These are phyloP conservation scores for Pogonomyrmex barbatus DNA, from an alignment of 1,140 invertebrate genomes.

Conservation along the genomic window DNA sequence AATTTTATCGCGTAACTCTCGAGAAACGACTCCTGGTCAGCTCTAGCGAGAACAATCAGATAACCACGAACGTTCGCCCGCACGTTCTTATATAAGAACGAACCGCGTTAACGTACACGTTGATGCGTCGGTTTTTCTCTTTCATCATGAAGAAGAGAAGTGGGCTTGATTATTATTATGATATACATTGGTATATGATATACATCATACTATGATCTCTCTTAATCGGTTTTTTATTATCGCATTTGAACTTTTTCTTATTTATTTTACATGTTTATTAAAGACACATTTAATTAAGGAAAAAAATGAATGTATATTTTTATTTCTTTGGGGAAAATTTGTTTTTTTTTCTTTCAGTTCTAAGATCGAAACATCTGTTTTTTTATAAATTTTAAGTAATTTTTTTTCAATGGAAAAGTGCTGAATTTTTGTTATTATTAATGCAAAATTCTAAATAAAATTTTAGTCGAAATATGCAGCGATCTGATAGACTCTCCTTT, in stretches of 20 bases:
- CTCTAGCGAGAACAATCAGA: conserved; percentile 69
- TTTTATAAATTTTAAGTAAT: no score
- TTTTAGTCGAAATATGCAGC: no score
- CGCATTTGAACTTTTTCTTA: background rate
- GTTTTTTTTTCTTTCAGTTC: no score
- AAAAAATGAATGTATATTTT: background rate
- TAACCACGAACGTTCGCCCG: conserved; percentile 70
- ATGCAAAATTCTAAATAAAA: no score
- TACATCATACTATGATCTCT: background rate
- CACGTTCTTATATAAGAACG: conserved; percentile 67
- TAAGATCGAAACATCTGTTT: no score
- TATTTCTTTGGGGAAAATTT: background rate
- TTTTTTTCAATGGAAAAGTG: no score
- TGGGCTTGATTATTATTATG: background rate
- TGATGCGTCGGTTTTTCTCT: conserved; percentile 51
- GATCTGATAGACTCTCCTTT: no score
- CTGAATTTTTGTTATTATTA: no score
- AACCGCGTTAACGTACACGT: conserved; percentile 33
- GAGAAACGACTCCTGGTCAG: conserved; percentile 67
- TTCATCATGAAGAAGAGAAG: conserved; percentile 13
- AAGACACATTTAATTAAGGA: background rate
- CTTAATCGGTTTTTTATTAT: background rate
- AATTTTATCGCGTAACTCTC: conserved; percentile 69
- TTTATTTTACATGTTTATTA: background rate
- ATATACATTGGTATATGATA: background rate